Conservation (phyloP, 2,113 vertebrate species). For the Romanogobio albipinnatus region DNA sequence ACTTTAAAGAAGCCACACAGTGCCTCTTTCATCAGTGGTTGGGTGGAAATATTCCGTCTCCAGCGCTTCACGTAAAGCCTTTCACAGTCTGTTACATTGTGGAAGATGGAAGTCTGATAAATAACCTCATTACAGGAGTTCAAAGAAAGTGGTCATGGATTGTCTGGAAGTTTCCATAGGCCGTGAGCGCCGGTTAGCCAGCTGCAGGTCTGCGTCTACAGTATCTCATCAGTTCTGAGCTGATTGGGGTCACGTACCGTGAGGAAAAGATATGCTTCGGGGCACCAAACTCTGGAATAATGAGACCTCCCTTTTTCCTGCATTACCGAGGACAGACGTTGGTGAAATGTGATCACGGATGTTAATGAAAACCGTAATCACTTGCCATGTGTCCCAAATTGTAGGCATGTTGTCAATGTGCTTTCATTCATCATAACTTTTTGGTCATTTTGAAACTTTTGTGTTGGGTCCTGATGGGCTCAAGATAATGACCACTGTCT, state of each 20-base stretch:
- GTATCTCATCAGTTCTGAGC: conserved; percentile 48
- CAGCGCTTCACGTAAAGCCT: conserved; percentile 1
- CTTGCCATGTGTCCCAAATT: conserved; percentile 3
- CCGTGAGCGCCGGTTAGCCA: conserved; percentile 16
- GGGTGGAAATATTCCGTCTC: conserved; percentile 31
- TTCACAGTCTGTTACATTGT: conserved; percentile 40
- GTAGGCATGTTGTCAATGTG: neutral
- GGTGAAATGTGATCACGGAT: conserved; percentile 26
- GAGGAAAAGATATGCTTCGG: conserved; percentile 38
- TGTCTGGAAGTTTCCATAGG: conserved; percentile 26
- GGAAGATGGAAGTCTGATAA: conserved; percentile 48
- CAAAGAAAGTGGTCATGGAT: conserved; percentile 33
- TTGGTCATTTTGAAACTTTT: neutral
- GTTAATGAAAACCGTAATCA: conserved; percentile 41
- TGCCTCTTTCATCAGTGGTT: conserved; percentile 25
- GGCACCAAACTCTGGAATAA: conserved; percentile 48
- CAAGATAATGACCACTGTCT: neutral
- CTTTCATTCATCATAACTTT: neutral
- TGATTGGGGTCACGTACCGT: conserved; percentile 46
- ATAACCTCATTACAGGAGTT: conserved; percentile 46
- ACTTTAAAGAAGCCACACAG: conserved; percentile 23
- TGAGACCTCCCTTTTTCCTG: conserved; percentile 1
- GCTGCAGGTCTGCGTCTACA: conserved; percentile 31
- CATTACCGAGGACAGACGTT: conserved; percentile 21
- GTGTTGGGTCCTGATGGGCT: neutral